These are phyloP conservation scores for Diadegma fenestrale DNA, from an alignment of 2,888 invertebrate species.

Conservation along the genomic window DNA sequence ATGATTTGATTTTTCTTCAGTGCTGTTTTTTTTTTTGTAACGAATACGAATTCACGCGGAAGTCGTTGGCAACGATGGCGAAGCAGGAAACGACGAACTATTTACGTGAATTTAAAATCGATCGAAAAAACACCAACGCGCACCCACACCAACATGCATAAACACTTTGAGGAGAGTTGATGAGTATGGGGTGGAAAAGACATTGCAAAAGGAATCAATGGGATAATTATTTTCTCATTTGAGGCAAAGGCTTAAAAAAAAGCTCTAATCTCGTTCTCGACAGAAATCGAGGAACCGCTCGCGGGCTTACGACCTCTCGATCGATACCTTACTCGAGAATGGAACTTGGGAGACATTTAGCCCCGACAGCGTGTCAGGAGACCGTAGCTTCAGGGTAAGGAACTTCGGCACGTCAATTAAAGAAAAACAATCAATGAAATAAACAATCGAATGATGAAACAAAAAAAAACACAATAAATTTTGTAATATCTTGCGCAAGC, in stretches of 20 bases:
- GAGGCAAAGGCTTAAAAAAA: conserved; percentile 71
- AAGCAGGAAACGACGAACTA: conserved; percentile 28
- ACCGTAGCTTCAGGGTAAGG: conserved; percentile 88
- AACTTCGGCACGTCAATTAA: conserved; percentile 69
- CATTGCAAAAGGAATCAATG: conserved; percentile 39
- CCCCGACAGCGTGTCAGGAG: conserved; percentile 86
- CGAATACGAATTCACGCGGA: neutral
- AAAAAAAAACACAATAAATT: conserved; percentile 7
- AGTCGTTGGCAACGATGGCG: conserved; percentile 11
- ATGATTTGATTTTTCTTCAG: neutral
- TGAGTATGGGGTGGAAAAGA: conserved; percentile 4
- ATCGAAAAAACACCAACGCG: conserved; percentile 36
- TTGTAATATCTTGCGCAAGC: conserved; percentile 26
- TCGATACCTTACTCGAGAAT: conserved; percentile 87
- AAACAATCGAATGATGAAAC: conserved; percentile 49
- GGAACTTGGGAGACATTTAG: conserved; percentile 88
- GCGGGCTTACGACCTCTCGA: conserved; percentile 86
- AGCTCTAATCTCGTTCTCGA: conserved; percentile 82
- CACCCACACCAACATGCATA: conserved; percentile 25
- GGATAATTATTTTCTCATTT: conserved; percentile 38
- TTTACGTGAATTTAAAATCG: conserved; percentile 50
- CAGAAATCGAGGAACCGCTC: conserved; percentile 85
- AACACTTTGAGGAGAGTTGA: neutral
- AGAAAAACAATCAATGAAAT: conserved; percentile 33
- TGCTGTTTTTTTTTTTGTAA: neutral